Evolutionary conservation across 2,888 invertebrate species (phyloP).

Genomic region (Polymixis flavicincta): DNA sequence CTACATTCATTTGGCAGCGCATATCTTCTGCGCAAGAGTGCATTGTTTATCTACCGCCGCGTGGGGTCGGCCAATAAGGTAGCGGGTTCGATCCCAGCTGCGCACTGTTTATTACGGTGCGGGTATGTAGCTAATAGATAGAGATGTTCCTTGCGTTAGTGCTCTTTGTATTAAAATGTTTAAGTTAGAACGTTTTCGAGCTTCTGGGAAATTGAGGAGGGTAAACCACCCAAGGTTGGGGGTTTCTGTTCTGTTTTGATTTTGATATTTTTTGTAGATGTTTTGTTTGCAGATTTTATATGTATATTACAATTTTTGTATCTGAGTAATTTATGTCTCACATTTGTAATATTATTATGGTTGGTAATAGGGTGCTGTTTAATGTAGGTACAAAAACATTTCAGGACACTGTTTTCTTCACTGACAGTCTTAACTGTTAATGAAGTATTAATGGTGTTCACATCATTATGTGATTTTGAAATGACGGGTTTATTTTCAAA

Average conservation of each 20-base stretch:
- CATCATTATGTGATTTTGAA: too few species aligned
- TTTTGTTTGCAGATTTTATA: neutral
- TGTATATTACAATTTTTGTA: neutral
- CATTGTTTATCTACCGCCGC: slow-evolving; percentile 81
- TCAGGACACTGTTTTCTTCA: too few species aligned
- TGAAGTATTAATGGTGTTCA: too few species aligned
- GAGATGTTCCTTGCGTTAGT: slow-evolving; percentile 56
- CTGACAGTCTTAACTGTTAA: too few species aligned
- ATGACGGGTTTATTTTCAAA: too few species aligned
- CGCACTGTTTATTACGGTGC: slow-evolving; percentile 69
- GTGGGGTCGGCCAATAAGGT: slow-evolving; percentile 84
- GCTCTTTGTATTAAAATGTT: slow-evolving; percentile 59
- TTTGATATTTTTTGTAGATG: neutral
- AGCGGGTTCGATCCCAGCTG: slow-evolving; percentile 75
- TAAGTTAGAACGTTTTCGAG: slow-evolving; percentile 26
- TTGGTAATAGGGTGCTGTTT: too few species aligned
- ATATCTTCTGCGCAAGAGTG: slow-evolving; percentile 76
- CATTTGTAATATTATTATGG: too few species aligned
- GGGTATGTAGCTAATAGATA: slow-evolving; percentile 66
- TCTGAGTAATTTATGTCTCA: too few species aligned
- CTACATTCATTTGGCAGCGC: slow-evolving; percentile 74
- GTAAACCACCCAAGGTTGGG: neutral
- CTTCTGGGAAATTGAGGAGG: slow-evolving; percentile 18
- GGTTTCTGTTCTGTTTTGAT: neutral
- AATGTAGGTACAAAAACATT: too few species aligned